These are phyloP conservation scores for Thermophis baileyi DNA, from an alignment of 2,113 vertebrate genomes.

Conservation along the genomic window DNA sequence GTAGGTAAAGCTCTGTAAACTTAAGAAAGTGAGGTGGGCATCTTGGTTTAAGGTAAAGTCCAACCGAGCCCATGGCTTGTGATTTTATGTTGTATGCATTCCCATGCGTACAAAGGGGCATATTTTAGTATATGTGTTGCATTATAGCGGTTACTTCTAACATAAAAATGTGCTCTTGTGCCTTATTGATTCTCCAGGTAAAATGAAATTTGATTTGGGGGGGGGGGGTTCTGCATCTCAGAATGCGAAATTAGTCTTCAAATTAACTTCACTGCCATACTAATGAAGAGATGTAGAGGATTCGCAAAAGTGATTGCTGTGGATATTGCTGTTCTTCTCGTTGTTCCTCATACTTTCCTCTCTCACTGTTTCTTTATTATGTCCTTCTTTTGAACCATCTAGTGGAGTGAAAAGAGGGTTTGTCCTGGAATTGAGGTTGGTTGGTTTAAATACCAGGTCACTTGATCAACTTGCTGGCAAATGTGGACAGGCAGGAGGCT, in stretches of 20 bases:
- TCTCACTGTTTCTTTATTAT: not conserved
- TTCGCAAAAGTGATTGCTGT: not conserved
- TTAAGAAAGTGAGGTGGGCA: not conserved
- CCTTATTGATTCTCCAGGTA: not conserved
- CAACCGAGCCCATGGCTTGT: not conserved
- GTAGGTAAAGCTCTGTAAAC: slow-evolving; percentile 32
- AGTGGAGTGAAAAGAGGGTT: not conserved
- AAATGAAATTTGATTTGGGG: not conserved
- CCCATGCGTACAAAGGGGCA: not conserved
- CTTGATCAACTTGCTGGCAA: not conserved
- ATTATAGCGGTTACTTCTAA: not conserved
- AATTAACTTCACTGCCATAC: not conserved
- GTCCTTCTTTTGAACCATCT: not conserved
- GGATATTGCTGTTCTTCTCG: not conserved
- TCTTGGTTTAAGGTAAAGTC: not conserved
- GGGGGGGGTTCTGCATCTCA: not conserved
- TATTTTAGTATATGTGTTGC: not conserved
- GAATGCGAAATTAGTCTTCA: not conserved
- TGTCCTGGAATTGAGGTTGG: not conserved
- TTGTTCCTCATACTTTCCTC: not conserved
- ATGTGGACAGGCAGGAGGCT: not conserved
- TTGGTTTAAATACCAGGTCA: not conserved
- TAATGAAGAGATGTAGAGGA: too few relatives aligned
- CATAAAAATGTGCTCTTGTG: not conserved
- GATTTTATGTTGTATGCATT: not conserved